Evolutionary conservation across 2,113 vertebrate species (phyloP).

Genomic region (Anhinga anhinga): DNA sequence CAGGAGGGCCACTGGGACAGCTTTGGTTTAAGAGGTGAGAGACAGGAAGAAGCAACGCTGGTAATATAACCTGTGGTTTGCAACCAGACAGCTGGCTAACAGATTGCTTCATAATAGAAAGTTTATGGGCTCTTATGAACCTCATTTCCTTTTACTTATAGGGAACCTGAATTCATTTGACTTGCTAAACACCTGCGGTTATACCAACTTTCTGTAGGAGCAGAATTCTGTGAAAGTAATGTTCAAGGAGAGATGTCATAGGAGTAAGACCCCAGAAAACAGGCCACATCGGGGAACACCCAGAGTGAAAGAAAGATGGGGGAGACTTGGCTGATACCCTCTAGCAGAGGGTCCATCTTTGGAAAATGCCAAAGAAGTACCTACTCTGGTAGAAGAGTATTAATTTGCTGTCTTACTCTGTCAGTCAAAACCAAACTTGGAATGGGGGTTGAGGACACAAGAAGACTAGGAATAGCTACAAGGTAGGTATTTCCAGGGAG

Average conservation of each 20-base stretch:
- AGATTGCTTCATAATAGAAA: slow-evolving; percentile 51
- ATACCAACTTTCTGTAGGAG: not conserved
- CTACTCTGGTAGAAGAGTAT: not conserved
- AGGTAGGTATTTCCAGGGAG: not conserved
- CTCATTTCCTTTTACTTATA: slow-evolving; percentile 55
- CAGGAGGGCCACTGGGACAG: not conserved
- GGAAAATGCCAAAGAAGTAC: not conserved
- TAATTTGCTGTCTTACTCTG: not conserved
- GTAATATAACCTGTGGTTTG: slow-evolving; percentile 46
- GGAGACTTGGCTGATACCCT: not conserved
- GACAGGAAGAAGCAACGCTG: slow-evolving; percentile 32
- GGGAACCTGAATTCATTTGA: slow-evolving; percentile 37
- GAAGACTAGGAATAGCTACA: not conserved
- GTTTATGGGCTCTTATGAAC: slow-evolving; percentile 42
- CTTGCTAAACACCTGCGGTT: slow-evolving; percentile 10
- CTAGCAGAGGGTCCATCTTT: not conserved
- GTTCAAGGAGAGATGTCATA: not conserved
- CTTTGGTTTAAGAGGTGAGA: slow-evolving; percentile 31
- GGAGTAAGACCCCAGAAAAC: not conserved
- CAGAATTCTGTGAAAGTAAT: not conserved
- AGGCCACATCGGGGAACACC: not conserved
- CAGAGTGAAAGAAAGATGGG: not conserved
- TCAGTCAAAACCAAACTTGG: not conserved
- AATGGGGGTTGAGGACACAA: not conserved
- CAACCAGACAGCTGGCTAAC: slow-evolving; percentile 60